Evolutionary conservation across 2,888 invertebrate species (phyloP).

Genomic region (Morpho helenor): DNA sequence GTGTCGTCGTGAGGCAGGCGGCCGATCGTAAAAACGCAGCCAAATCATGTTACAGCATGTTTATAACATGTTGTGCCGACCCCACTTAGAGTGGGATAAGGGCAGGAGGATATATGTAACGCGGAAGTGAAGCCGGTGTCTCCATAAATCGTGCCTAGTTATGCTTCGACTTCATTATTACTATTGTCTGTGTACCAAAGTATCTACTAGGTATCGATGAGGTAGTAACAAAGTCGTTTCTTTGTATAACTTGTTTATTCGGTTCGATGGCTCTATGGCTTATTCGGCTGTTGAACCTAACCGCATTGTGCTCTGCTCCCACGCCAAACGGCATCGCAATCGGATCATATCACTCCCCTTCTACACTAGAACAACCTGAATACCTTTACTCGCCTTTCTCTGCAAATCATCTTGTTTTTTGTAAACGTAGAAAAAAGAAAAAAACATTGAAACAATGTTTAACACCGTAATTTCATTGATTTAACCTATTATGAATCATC

Average conservation of each 20-base stretch:
- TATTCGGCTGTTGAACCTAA: slow-evolving; percentile 63
- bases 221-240: slow-evolving; percentile 25
- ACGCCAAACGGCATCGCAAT: slow-evolving; percentile 39
- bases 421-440: not conserved
- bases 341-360: slow-evolving; percentile 36
- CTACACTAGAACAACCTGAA: slow-evolving; percentile 6
- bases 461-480: no score
- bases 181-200: not conserved
- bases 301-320: slow-evolving; percentile 55
- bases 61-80: no score
- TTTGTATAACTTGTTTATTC: slow-evolving; percentile 29
- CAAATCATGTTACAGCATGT: no score
- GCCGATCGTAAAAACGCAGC: no score
- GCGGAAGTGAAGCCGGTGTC: no score
- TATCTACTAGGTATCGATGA: slow-evolving; percentile 6
- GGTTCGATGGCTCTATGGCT: slow-evolving; percentile 31
- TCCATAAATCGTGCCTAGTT: no score
- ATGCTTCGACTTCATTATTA: no score
- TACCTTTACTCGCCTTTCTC: slow-evolving; percentile 13
- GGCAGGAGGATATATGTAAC: no score
- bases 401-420: not conserved
- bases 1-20: no score
- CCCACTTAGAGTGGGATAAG: no score
- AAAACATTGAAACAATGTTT: no score
- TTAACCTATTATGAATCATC: no score